A percentile compares a stretch with the other conserved stretches of the same genome.
Evolutionary conservation across 2,888 invertebrate genomes (phyloP).

Genomic region (Nipponacmea schrenckii): DNA sequence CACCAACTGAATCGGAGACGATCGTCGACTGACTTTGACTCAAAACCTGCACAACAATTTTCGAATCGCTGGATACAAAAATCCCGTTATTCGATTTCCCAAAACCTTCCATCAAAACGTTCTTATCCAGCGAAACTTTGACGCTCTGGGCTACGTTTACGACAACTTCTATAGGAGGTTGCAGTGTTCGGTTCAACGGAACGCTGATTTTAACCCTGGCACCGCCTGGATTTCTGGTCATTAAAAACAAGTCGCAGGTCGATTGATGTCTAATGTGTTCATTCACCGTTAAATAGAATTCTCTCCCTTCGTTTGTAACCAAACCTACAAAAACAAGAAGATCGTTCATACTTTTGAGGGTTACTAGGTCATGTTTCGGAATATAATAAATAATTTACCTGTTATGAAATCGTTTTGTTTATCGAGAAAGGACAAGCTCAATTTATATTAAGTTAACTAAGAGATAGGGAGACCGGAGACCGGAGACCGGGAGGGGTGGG

Average conservation of each 20-base stretch:
- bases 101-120: neutral
- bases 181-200: neutral
- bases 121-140: neutral
- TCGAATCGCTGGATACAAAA: neutral
- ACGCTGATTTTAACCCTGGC: constrained; percentile 1
- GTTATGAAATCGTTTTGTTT: too few species aligned
- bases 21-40: neutral
- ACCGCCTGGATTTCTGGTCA: neutral
- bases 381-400: too few species aligned
- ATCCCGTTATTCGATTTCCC: neutral
- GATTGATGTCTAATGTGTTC: neutral
- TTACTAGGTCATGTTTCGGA: too few species aligned
- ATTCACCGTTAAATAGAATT: neutral
- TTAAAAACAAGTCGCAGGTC: neutral
- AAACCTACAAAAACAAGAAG: too few species aligned
- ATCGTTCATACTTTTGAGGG: too few species aligned
- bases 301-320: neutral
- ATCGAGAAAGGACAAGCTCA: too few species aligned
- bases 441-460: too few species aligned
- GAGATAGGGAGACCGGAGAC: too few species aligned
- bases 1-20: neutral
- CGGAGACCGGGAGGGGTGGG: too few species aligned
- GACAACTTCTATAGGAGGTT: neutral
- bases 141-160: neutral
- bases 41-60: neutral